Conservation (phyloP, 2,113 vertebrate genomes). For the Xenopus borealis region DNA sequence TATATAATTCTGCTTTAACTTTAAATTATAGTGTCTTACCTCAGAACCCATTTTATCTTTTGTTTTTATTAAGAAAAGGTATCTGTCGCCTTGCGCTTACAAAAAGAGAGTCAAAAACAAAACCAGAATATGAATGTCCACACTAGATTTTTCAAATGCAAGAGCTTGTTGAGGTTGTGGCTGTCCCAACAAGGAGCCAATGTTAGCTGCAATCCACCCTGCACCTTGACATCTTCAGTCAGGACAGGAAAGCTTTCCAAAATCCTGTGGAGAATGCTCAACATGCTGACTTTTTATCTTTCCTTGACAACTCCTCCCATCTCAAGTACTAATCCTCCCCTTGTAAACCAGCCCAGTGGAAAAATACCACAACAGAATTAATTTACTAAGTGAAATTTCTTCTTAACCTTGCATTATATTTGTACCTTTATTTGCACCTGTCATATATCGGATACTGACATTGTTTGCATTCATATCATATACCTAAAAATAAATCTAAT, state of each 20-base stretch:
- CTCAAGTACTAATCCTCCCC: slow-evolving; percentile 13
- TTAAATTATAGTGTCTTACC: slow-evolving; percentile 10
- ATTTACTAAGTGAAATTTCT: not conserved
- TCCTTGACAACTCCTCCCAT: slow-evolving; percentile 54
- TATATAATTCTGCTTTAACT: too few relatives aligned
- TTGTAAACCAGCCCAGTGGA: slow-evolving; percentile 60
- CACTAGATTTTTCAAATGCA: slow-evolving; percentile 11
- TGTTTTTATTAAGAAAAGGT: not conserved
- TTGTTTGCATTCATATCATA: too few relatives aligned
- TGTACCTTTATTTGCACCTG: too few relatives aligned
- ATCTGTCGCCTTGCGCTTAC: not conserved
- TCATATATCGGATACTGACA: too few relatives aligned
- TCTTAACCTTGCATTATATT: not conserved
- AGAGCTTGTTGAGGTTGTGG: slow-evolving; percentile 38
- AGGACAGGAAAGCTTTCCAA: slow-evolving; percentile 47
- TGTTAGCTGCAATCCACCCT: slow-evolving; percentile 56
- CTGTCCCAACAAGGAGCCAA: slow-evolving; percentile 49
- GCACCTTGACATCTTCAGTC: slow-evolving; percentile 55
- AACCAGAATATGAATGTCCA: not conserved
- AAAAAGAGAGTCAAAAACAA: not conserved
- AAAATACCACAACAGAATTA: slow-evolving; percentile 58
- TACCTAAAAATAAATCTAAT: not conserved
- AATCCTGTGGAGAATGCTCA: slow-evolving; percentile 53
- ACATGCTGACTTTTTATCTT: slow-evolving; percentile 56
- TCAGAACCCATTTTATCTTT: slow-evolving; percentile 15